Evolutionary conservation across 1,140 invertebrate genomes (phyloP), one percentile per base, ranked within the genome.

Genomic region (Diplogasteroides magnus): DNA sequence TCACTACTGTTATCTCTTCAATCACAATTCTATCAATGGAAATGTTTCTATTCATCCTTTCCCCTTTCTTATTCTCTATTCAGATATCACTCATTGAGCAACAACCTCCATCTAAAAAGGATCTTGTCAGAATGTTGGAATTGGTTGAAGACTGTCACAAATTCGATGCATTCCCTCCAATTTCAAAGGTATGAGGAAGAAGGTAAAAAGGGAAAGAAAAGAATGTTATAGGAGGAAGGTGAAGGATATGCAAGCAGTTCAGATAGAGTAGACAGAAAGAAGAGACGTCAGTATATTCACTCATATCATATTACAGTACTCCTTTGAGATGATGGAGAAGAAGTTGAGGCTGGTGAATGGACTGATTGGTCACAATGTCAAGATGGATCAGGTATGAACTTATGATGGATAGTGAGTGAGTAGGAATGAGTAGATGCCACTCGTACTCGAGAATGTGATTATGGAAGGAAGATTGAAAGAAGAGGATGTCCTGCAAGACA

Each of bases 401-500:
- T 48, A n/a, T n/a, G n/a, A n/a, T n/a, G n/a, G n/a, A n/a, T n/a
- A n/a, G n/a, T n/a, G n/a, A n/a, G n/a, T n/a, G n/a, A n/a, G n/a
- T n/a, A n/a, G n/a, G n/a, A n/a, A n/a, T n/a, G n/a, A n/a, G n/a
- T n/a, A n/a, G n/a, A n/a, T n/a, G n/a, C n/a, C n/a, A n/a, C n/a
- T n/a, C 72, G 75, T 27, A 71, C 72, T 19, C 75, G 74, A 26
- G 64, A 67, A 19, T 76, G 75, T 48, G 72, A 70, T n/a, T 76
- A 76, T 32, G 75, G 75, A 57, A 61, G 75, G 31, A 74, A 74
- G 27, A 76, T 76, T 48, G 72, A 76, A 48, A 48, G 75, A 25
- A 68, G 75, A 66, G 75, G 75, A 23, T 76, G 75, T 59, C 56
- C 75, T 29, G 72, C 74, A n/a, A n/a, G n/a, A n/a, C n/a, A n/a